Percentiles rank a stretch among this genome's conserved stretches.
phyloP scores from a whole-genome alignment of 2,888 invertebrate species.

The Petrolisthes manimaculis region DNA sequence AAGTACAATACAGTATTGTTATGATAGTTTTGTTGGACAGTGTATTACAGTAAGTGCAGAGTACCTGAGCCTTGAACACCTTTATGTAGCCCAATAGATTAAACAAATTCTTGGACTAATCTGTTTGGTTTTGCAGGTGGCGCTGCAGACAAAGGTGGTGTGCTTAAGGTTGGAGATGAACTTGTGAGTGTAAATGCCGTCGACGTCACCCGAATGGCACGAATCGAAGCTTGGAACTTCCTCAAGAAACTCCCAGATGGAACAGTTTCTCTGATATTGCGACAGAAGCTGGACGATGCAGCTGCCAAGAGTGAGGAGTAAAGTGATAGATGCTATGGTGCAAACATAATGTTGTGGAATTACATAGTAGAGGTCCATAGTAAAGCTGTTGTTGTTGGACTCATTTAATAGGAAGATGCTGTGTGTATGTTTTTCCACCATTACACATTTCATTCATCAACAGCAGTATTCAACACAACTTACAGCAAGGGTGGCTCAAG shows the following conservation, averaged over 20 bases:
- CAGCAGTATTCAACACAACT: too few species aligned
- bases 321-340: background rate
- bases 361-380: background rate
- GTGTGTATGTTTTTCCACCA: too few species aligned
- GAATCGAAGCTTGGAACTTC: constrained; percentile 93
- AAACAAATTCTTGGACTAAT: too few species aligned
- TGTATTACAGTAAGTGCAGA: too few species aligned
- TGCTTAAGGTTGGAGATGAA: constrained; percentile 88
- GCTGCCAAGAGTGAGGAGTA: constrained; percentile 43
- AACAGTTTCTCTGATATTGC: constrained; percentile 78
- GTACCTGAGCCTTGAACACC: too few species aligned
- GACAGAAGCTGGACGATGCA: constrained; percentile 68
- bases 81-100: too few species aligned
- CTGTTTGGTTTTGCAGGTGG: constrained; percentile 77
- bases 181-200: constrained; percentile 85
- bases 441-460: too few species aligned
- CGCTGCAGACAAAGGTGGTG: constrained; percentile 87
- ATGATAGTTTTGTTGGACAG: too few species aligned
- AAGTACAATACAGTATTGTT: too few species aligned
- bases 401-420: background rate
- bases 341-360: background rate
- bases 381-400: background rate
- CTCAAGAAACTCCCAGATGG: constrained; percentile 92
- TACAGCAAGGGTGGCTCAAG: too few species aligned
- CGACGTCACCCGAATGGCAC: constrained; percentile 85